Base-by-base conservation (phyloP, 1,140 invertebrate species). In the Schlechtendalia chinensis region DNA sequence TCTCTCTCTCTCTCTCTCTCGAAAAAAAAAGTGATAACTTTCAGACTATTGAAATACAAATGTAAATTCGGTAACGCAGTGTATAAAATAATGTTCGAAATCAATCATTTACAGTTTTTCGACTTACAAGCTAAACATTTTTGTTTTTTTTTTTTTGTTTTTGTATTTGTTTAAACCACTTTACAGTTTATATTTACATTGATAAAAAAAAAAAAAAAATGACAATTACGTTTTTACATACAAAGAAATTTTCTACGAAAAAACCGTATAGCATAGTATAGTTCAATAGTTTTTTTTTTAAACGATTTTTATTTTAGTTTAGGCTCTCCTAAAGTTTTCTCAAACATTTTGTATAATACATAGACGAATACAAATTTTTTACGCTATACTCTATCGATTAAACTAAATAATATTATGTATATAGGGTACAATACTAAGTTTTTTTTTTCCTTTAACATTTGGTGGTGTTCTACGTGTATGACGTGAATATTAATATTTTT, bases 61-160 rank as follows among this genome's bases (percentile, higher is more conserved):
- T 79, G 63, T 79, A 79, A 79, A 79, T 79, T 79, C 75, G 75
- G 75, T 79, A 79, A 79, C 75, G 75, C 75, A 79, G 75, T 79
- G 75, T 79, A 79, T 61, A 79, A 79, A 79, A 79, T 79, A 61
- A 79, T 63, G 56, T 79, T 79, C 19, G 32, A 79, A 79, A 79
- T 77, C 16, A 72, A 72, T 79, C 61, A 63, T 79, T 10, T 79
- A 79, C 58, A 79, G 45, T 69, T 63, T 50, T 72, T 72, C 24
- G 17, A 54, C 69, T 72, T 72, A 72, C 50, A 29, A 6, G 11
- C 50, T 72, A 72, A 69, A 24, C 56, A 50, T 69, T 14, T 27
- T n/a, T n/a, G n/a, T n/a, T n/a, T n/a, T n/a, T n/a, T n/a, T 71
- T 71, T 50, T 65, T n/a, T n/a, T n/a, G n/a, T n/a, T 39, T 39